Base-by-base conservation (phyloP, 92 coral and sea anemone species). In the Porites divaricata region DNA sequence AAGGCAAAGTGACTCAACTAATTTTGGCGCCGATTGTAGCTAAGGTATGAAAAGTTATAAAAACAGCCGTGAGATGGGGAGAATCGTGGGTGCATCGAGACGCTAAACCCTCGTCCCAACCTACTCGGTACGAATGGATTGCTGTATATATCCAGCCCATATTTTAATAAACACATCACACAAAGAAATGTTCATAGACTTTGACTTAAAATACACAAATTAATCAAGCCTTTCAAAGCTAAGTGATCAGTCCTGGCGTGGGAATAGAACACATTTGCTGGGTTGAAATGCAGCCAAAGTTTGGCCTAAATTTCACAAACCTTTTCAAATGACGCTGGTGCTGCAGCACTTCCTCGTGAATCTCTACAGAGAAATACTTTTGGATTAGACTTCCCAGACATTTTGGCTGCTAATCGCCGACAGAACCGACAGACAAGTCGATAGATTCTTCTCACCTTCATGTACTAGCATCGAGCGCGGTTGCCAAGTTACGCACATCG, bases 271-370 rank as follows among this genome's bases (percentile, higher is more conserved):
- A 54, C 12, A 54, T 9, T 51, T 15, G 58, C 13, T 13, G 3
- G 0, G 59, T 2, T 6, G 59, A 54, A 12, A 54, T 15, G 12
- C 59, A 15, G 12, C 59, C 9, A 1, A 4, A 11, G 5, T 10
- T 3, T 13, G 53, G 14, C 9, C 8, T 57, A 28, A 62, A 24
- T 52, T 20, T 24, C 21, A 49, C 90, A 12, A 85, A 95, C 99
- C 88, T 89, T 87, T 76, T 93, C 99, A 84, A 95, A 96, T 54
- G 86, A 75, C 12, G 96, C 98, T 21, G 93, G 92, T 24, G 78
- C 72, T 8, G 89, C 86, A 10, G 49, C 78, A 5, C 51, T 84
- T 15, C 51, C 75, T 9, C 50, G n/a, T 12, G 59, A 8, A 49
- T 81, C 81, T 26, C 75, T 94, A 76, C 89, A 54, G 50, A 94